Base-by-base conservation (phyloP, 1,140 invertebrate species). In the Spodoptera frugiperda region DNA sequence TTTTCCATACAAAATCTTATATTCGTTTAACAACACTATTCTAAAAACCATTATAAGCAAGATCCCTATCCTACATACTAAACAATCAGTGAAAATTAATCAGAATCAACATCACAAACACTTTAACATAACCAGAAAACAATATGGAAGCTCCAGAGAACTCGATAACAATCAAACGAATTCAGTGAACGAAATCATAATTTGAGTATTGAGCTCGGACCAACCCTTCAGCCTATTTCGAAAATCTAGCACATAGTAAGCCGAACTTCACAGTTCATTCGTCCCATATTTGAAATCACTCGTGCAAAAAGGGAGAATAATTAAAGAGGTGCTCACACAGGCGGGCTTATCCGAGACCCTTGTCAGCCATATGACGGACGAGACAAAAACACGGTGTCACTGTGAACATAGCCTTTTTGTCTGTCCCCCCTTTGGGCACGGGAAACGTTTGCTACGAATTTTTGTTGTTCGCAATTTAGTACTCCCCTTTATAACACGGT, bases 311-410 rank as follows among this genome's bases (percentile, higher is more conserved):
- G 59, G 39, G 68, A 70, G 76, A 82, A 84, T 84, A 81, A 84
- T 84, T 84, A 82, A 84, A 84, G 80, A 78, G 76, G 67, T 61
- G 80, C 70, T 57, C 80, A 78, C 80, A 84, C 78, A 67, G 76
- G 59, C 75, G 74, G 67, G 79, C 79, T 83, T 79, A 83, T 81
- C 77, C 78, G 59, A 44, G 53, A 84, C 82, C 82, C 82, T 80
- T 82, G 80, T 84, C 82, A 84, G 73, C 46, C 25, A 74, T 57
- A 78, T 83, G 78, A 82, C 78, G 80, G 80, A 79, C 80, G 80
- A 84, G 82, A 84, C 82, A 84, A 84, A 84, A 84, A 83, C 78
- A 81, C 53, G 25, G 51, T 79, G 82, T 76, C 63, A 71, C 78
- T 80, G 80, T 78, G 78, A 77, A 76, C 79, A 77, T 65, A 70